Base-by-base conservation (phyloP, 2,113 vertebrate genomes). In the Macrotis lagotis region DNA sequence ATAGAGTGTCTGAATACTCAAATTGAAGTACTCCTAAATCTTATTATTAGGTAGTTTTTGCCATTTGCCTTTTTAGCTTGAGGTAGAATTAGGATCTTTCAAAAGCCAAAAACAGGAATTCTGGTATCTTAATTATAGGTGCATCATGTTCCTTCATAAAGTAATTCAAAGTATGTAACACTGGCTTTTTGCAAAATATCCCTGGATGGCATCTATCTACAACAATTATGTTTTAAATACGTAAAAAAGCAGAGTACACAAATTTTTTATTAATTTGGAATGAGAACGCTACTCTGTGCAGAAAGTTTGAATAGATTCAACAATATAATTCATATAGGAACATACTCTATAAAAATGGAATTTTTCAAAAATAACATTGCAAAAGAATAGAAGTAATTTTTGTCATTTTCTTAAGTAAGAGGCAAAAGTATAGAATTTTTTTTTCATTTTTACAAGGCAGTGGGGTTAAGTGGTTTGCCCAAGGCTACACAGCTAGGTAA, bases 61-160 rank as follows among this genome's bases (percentile, higher is more conserved):
- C 94, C 94, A 51, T 14, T 92, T 94, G 96, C 96, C 96, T 95
- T 96, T 52, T 96, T 94, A 96, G 88, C 95, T 96, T 53, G 90
- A 50, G 52, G 50, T 52, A 97, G 83, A 94, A 26, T 66, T 93
- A 94, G 92, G 90, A 89, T 90, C 91, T 96, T 95, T 94, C 88
- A 96, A 91, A 0, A 93, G 66, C 55, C 44, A 91, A 55, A 74
- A 97, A 91, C 11, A 83, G 90, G 96, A 96, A 91, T 92, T 88
- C 44, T 90, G 37, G 26, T 96, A 51, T 96, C 92, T 96, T 91
- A 53, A 83, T 94, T 94, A 90, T 95, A 97, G 89, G 74, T 14
- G 91, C 26, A 89, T 88, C 74, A 94, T 92, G 37, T 95, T 95
- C 95, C 95, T 97, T 96, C 90, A n/a, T 91, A 19, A 97, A 97